Evolutionary conservation across 2,888 invertebrate genomes (phyloP).

Genomic region (Amiota communis): DNA sequence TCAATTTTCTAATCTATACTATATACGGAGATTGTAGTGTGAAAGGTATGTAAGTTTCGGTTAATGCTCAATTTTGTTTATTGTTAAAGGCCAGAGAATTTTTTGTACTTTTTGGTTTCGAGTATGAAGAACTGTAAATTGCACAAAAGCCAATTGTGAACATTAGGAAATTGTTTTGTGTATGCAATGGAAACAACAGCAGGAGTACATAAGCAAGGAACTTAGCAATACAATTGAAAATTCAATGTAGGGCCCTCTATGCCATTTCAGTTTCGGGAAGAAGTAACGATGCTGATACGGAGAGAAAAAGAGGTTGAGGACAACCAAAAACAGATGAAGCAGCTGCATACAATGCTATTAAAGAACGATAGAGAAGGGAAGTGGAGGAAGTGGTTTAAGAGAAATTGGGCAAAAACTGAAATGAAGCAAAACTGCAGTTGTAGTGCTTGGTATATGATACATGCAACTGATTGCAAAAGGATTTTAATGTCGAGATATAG

Average conservation of each 20-base stretch:
- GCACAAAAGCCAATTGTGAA: slow-evolving; percentile 58
- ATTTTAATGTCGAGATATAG: slow-evolving; percentile 58
- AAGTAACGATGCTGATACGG: no score
- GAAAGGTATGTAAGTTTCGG: neutral
- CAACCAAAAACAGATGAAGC: slow-evolving; percentile 14
- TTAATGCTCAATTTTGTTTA: slow-evolving; percentile 3
- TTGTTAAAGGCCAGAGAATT: no score
- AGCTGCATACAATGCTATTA: neutral
- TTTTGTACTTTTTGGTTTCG: slow-evolving; percentile 36
- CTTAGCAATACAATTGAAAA: slow-evolving; percentile 10
- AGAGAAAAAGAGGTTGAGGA: no score
- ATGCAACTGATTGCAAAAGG: slow-evolving; percentile 65
- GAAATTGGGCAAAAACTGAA: neutral
- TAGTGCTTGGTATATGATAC: slow-evolving; percentile 38
- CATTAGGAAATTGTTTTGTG: slow-evolving; percentile 61
- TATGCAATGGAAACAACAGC: slow-evolving; percentile 31
- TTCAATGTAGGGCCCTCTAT: neutral
- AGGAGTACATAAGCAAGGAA: slow-evolving; percentile 11
- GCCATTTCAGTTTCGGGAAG: no score
- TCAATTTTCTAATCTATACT: no score
- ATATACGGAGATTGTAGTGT: no score
- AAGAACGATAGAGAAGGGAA: neutral
- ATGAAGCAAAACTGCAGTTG: slow-evolving; percentile 6
- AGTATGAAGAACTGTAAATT: slow-evolving; percentile 58
- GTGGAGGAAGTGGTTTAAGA: neutral